Conservation (phyloP, 2,888 invertebrate species). For the Drosophila nr. perissopoda region DNA sequence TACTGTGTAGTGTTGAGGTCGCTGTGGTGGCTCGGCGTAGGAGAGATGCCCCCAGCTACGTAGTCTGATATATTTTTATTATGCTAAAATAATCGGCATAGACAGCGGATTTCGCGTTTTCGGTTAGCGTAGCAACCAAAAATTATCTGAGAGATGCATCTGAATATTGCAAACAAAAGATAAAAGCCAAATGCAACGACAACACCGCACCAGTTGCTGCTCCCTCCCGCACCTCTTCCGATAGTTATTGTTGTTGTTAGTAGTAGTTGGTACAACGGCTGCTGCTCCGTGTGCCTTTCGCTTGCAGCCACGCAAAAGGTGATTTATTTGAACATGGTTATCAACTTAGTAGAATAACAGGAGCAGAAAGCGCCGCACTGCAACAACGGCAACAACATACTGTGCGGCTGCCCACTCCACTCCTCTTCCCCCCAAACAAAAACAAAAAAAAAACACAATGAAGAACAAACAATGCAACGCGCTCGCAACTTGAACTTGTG, state of each 20-base stretch:
- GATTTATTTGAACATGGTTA: slow-evolving; percentile 85
- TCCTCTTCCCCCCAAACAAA: background rate
- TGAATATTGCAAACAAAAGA: slow-evolving; percentile 81
- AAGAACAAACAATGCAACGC: slow-evolving; percentile 80
- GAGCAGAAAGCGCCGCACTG: slow-evolving; percentile 81
- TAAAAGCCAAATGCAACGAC: slow-evolving; percentile 79
- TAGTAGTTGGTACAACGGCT: slow-evolving; percentile 46
- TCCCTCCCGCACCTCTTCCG: background rate
- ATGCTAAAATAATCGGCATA: slow-evolving; percentile 80
- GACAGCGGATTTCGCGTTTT: slow-evolving; percentile 58
- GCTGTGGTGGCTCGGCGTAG: slow-evolving; percentile 26
- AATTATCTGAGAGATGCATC: slow-evolving; percentile 81
- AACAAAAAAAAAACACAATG: slow-evolving; percentile 57
- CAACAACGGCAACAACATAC: slow-evolving; percentile 39
- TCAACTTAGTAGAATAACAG: slow-evolving; percentile 84
- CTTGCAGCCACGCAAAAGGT: slow-evolving; percentile 82
- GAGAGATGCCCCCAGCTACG: slow-evolving; percentile 59
- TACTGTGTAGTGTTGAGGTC: background rate
- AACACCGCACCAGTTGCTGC: slow-evolving; percentile 61
- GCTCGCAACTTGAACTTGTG: slow-evolving; percentile 77
- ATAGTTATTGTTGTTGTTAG: slow-evolving; percentile 26
- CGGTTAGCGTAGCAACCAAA: slow-evolving; percentile 62
- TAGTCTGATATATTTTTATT: slow-evolving; percentile 77
- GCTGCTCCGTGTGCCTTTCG: slow-evolving; percentile 68
- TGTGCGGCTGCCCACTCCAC: slow-evolving; percentile 23